A percentile compares a stretch with the other conserved stretches of the same genome.
These are phyloP conservation scores for Cremastobaeus sp. DNA, from an alignment of 2,888 invertebrate species.

Conservation along the genomic window DNA sequence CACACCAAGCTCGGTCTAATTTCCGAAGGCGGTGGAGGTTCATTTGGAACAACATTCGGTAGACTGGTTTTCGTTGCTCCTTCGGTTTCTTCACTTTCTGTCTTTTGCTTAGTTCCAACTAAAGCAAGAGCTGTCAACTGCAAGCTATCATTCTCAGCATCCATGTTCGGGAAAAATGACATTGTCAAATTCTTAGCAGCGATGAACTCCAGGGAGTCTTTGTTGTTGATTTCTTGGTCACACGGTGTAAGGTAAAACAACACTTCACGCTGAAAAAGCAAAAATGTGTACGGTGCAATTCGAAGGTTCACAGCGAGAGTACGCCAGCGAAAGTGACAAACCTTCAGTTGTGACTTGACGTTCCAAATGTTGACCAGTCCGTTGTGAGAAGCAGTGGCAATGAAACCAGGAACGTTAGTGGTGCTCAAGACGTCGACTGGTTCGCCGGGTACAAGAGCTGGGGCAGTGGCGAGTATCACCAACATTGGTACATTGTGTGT, in stretches of 20 bases:
- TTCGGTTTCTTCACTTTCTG: conserved; percentile 55
- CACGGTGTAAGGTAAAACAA: conserved; percentile 78
- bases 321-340: neutral
- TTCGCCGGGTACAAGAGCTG: conserved; percentile 76
- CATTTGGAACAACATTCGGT: conserved; percentile 1
- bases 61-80: conserved; percentile 46
- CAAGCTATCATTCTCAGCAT: conserved; percentile 69
- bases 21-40: conserved; percentile 64
- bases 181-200: conserved; percentile 69
- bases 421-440: conserved; percentile 73
- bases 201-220: conserved; percentile 72
- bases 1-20: conserved; percentile 80
- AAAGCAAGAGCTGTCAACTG: conserved; percentile 79
- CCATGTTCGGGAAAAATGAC: conserved; percentile 69
- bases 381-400: conserved; percentile 79
- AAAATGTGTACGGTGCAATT: neutral
- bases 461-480: conserved; percentile 78
- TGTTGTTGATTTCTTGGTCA: conserved; percentile 74
- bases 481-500: conserved; percentile 96
- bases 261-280: conserved; percentile 77
- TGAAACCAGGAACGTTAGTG: conserved; percentile 75
- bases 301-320: neutral
- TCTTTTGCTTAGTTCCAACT: conserved; percentile 73
- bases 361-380: conserved; percentile 89
- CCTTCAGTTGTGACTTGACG: conserved; percentile 75